Percentiles rank a stretch among this genome's conserved stretches.
These are phyloP conservation scores for Melipona bicolor DNA, from an alignment of 2,888 invertebrate genomes.

Conservation along the genomic window DNA sequence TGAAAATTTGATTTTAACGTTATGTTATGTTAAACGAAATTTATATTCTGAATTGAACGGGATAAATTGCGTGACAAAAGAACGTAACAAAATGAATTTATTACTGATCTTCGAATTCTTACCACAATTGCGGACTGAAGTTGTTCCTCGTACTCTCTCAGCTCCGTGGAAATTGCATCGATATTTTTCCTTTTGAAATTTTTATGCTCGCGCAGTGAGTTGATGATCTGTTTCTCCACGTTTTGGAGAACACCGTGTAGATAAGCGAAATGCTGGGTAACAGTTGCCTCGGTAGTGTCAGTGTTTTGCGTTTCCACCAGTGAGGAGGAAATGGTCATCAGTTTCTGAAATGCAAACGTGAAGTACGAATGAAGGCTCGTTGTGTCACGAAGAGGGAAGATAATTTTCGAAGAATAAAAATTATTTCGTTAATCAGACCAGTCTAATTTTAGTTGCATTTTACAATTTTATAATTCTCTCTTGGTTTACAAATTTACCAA, in stretches of 20 bases:
- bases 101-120: constrained; percentile 23
- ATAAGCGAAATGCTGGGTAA: constrained; percentile 86
- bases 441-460: background rate
- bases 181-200: constrained; percentile 53
- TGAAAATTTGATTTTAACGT: background rate
- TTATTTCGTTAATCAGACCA: background rate
- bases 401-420: background rate
- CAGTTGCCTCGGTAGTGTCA: constrained; percentile 77
- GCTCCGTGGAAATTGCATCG: constrained; percentile 54
- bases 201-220: constrained; percentile 76
- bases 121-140: constrained; percentile 68
- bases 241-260: constrained; percentile 85
- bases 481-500: background rate
- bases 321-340: background rate
- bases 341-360: constrained; percentile 54
- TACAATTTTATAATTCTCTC: background rate
- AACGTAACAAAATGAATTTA: too few species aligned
- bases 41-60: background rate
- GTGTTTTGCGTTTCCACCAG: constrained; percentile 46
- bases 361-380: background rate
- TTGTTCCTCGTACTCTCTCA: constrained; percentile 63
- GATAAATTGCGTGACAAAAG: background rate
- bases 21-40: background rate
- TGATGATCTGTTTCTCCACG: constrained; percentile 84
- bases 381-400: background rate